Evolutionary conservation across 2,888 invertebrate genomes (phyloP).

Genomic region (Eupeodes luniger): DNA sequence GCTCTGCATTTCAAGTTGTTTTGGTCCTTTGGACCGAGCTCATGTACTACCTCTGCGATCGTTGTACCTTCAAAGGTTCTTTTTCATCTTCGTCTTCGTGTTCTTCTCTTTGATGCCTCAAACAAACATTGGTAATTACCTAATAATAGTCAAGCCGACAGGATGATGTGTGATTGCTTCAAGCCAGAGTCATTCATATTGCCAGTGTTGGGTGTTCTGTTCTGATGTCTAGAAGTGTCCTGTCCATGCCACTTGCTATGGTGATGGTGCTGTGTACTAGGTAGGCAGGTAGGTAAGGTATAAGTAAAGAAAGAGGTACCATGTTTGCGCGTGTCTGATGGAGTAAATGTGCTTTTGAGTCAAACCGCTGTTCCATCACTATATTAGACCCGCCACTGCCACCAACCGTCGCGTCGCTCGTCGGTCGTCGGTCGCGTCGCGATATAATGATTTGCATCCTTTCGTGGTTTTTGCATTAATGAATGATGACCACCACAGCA

Average conservation of each 20-base stretch:
- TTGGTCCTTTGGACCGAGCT: slow-evolving; percentile 33
- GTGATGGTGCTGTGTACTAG: not conserved
- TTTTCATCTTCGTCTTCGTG: no score
- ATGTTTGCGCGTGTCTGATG: slow-evolving; percentile 46
- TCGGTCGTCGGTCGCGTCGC: not conserved
- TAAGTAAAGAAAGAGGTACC: not conserved
- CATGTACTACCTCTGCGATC: not conserved
- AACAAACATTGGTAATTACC: slow-evolving; percentile 76
- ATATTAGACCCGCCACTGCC: not conserved
- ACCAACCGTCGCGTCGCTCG: not conserved
- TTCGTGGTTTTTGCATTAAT: slow-evolving; percentile 73
- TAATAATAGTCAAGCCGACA: slow-evolving; percentile 76
- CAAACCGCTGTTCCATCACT: slow-evolving; percentile 27
- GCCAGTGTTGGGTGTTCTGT: slow-evolving; percentile 29
- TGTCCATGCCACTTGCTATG: slow-evolving; percentile 4
- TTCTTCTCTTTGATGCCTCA: slow-evolving; percentile 53
- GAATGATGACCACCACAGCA: slow-evolving; percentile 70
- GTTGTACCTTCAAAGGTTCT: slow-evolving; percentile 16
- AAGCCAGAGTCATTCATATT: slow-evolving; percentile 66
- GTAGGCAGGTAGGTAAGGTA: not conserved
- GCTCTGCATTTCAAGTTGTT: slow-evolving; percentile 10
- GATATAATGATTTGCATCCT: slow-evolving; percentile 74
- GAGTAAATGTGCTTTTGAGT: slow-evolving; percentile 38
- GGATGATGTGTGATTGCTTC: slow-evolving; percentile 76
- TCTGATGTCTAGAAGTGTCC: not conserved